Conservation (phyloP, 1,140 invertebrate species). For the Neotoxoptera formosana region DNA sequence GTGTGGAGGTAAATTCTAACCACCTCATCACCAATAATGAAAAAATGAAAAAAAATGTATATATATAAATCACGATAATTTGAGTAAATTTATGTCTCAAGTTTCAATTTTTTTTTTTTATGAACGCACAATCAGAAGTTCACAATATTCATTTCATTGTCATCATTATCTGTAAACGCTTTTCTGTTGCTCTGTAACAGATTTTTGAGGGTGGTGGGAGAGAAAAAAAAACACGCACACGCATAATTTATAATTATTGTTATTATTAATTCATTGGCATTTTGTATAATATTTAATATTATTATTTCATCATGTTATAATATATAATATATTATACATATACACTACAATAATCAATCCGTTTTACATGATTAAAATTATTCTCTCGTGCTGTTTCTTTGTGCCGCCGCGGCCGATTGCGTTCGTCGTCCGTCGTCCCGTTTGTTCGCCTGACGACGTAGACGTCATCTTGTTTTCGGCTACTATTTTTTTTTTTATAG, state of each 20-base stretch:
- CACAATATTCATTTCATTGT: neutral
- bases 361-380: neutral
- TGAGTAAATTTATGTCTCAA: neutral
- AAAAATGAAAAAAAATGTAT: neutral
- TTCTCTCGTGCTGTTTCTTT: neutral
- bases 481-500: neutral
- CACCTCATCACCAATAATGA: neutral
- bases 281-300: neutral
- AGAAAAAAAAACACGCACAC: neutral
- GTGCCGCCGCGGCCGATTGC: neutral
- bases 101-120: neutral
- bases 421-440: neutral
- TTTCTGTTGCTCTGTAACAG: neutral
- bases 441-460: neutral
- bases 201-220: neutral
- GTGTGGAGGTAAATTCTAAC: neutral
- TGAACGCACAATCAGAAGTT: neutral
- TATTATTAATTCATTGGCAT: neutral
- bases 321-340: too few relatives aligned
- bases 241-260: neutral
- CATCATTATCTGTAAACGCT: neutral
- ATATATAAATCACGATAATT: neutral
- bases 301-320: neutral
- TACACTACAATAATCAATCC: neutral
- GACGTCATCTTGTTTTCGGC: neutral